Evolutionary conservation across 2,888 invertebrate species (phyloP).

Genomic region (Eupithecia pulchellata): DNA sequence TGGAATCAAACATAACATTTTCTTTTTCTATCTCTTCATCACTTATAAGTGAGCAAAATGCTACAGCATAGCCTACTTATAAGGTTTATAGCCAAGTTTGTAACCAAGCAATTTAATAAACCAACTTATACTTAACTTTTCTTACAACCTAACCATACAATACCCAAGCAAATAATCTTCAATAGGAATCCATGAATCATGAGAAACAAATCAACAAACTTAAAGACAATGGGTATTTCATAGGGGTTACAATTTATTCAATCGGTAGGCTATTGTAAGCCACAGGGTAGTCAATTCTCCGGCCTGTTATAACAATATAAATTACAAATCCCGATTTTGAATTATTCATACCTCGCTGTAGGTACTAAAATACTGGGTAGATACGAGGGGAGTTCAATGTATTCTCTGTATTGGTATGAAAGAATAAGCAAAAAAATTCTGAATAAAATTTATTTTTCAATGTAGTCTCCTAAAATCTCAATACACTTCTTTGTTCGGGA

Average conservation of each 20-base stretch:
- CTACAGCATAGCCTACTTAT: too few relatives aligned
- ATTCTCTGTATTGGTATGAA: too few relatives aligned
- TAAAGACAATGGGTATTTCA: constrained; percentile 10
- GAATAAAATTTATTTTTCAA: too few relatives aligned
- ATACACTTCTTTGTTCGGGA: too few relatives aligned
- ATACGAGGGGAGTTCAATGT: too few relatives aligned
- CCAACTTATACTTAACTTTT: background rate
- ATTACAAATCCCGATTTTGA: constrained; percentile 65
- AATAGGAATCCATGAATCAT: background rate
- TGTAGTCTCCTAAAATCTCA: too few relatives aligned
- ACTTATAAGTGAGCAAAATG: too few relatives aligned
- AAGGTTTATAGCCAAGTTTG: too few relatives aligned
- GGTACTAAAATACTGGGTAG: background rate
- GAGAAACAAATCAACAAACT: constrained; percentile 12
- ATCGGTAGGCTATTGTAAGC: constrained; percentile 13
- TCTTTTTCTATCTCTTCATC: too few relatives aligned
- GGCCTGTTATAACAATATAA: constrained; percentile 53
- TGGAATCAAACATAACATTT: too few relatives aligned
- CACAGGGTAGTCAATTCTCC: constrained; percentile 13
- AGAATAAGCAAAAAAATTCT: too few relatives aligned
- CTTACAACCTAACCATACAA: background rate
- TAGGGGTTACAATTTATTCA: constrained; percentile 16
- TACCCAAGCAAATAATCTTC: background rate
- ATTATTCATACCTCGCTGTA: constrained; percentile 62
- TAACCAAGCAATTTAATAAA: too few relatives aligned